Evolutionary conservation across 2,888 invertebrate genomes (phyloP), one percentile per base, ranked within the genome.

Genomic region (Oegoconia quadripuncta): DNA sequence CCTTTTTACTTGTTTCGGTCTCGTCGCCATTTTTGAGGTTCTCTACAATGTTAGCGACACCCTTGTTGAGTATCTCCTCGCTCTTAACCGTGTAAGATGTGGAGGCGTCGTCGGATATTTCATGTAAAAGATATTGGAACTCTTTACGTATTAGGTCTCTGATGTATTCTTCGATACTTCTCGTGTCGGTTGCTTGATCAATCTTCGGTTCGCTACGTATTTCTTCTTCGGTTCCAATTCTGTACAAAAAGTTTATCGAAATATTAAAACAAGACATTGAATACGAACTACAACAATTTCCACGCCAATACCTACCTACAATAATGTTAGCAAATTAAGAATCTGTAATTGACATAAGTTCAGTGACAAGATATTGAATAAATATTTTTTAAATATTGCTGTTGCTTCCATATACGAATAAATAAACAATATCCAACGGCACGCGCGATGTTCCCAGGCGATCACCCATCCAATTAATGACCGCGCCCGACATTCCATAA

Each of bases 151-250:
- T 83, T 13, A 88, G 53, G 3, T 80, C 78, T 43, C 72, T 62
- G 17, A 87, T 84, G 39, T 77, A 84, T 4, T 84, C 81, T 40
- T 88, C 86, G 5, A 87, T 81, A 44, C 76, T 69, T 26, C 47
- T 55, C 1, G 88, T 87, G 55, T 87, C 87, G 0, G 88, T 88
- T 7, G 81, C 59, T 51, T 70, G 80, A 42, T 86, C 83, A 11
- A 66, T 59, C 44, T 71, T 84, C 4, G 47, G 27, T 39, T 74
- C 67, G 13, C 37, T 44, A 37, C 42, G 55, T 2, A 42, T 36
- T 11, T 41, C 30, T 18, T 55, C 50, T 25, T 55, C 50, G 1
- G 53, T 55, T 16, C 44, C 41, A 3, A 56, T 58, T 16, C 39
- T 45, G 22, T 9, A 28, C 13, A 17, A 12, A 30, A 17, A 14